Evolutionary conservation across 2,113 vertebrate species (phyloP), one percentile per base, ranked within the genome.

Genomic region (Pagrus major): DNA sequence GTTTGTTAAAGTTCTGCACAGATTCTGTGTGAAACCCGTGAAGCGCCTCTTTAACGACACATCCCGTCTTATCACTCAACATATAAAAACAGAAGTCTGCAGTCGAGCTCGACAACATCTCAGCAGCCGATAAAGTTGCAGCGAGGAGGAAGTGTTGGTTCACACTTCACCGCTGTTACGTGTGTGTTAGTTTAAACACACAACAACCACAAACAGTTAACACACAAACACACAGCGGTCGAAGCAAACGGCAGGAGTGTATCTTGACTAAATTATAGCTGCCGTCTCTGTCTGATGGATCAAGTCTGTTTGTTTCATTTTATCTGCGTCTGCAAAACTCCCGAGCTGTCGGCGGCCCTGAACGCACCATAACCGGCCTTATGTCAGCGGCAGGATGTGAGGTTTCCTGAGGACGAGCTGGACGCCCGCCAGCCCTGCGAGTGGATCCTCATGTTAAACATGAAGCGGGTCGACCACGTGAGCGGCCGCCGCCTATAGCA

Each of bases 381-480:
- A 5, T 54, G 80, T 81, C 74, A 65, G 21, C 60, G 76, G 66
- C 77, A 68, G 80, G 61, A 81, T 68, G 67, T 31, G 39, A 3
- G 73, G 64, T 74, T 81, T 75, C 61, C 79, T 69, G 70, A 85
- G 82, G 78, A 81, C 70, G 27, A 18, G 3, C 52, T 78, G 82
- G 83, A 63, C 7, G 29, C 1, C 33, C 12, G 75, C 86, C 86
- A 84, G 59, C 0, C 55, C 74, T 54, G 47, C 42, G 63, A 81
- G 51, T 64, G 25, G 42, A 67, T 69, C 54, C 71, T 49, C 21
- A 56, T 75, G 78, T 82, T 54, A 47, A 8, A 71, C 58, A 61
- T 54, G 33, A 41, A 21, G 29, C 9, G 29, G 0, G 44, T 39
- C 10, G 33, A 27, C 35, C 68, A 46, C 56, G 33, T 59, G 21